Evolutionary conservation across 2,797 vertebrate species (phyloP), one percentile per base, ranked within the genome.

Genomic region (Melanotaenia nigrans): DNA sequence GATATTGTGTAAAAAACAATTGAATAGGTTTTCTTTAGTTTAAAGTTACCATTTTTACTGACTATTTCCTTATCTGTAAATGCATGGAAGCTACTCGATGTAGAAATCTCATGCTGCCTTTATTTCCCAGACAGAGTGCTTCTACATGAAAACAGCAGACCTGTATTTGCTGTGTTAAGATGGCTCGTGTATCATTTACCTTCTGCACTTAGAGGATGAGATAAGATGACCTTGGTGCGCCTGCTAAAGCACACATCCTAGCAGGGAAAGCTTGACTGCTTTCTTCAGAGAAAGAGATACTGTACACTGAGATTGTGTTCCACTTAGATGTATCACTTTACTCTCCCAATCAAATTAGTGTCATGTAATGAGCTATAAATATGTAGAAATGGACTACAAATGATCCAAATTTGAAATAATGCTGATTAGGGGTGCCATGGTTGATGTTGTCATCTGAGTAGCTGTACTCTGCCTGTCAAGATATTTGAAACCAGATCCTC

Each of bases 381-480:
- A 94, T 93, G 90, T 92, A 92, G 91, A 93, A 93, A 95, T 94
- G 91, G 92, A 92, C 93, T 93, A 79, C 82, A 89, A 88, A 94
- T 92, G 89, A 91, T 93, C 89, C 86, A 90, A 87, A 89, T 91
- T 89, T 90, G 84, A 90, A 92, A 81, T 93, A 87, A 93, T 89
- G 85, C 89, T 91, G 85, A 92, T 92, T 85, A 87, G 81, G 73
- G 73, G 85, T 85, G 83, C 81, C 80, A 74, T 78, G 76, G 81
- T 71, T 87, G 82, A 81, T 89, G 89, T 83, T 91, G 92, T 93
- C 92, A 93, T 92, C 86, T 68, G 92, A 94, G 92, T 81, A 91
- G 90, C 84, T 79, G 91, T 87, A 89, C 88, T 92, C 80, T 90
- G 88, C 83, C 91, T 65, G 84, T 83, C 88, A 84, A 82, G 79